Evolutionary conservation across 2,113 vertebrate genomes (phyloP).

Genomic region (Nothocercus nigrocapillus): DNA sequence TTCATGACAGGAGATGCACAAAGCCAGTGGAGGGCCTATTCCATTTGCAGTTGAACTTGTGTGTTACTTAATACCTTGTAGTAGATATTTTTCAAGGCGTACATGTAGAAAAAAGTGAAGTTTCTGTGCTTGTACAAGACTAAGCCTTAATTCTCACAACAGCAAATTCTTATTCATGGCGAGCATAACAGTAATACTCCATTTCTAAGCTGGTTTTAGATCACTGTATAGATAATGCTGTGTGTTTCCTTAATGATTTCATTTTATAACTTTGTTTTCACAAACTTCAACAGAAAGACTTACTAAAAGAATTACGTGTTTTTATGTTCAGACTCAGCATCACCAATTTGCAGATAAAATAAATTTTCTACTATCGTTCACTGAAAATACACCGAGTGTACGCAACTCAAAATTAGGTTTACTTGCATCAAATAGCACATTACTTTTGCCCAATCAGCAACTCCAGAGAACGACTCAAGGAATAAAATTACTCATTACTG

Average conservation of each 20-base stretch:
- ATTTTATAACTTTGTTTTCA: background rate
- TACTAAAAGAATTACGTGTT: background rate
- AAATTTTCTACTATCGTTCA: background rate
- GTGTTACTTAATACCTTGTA: background rate
- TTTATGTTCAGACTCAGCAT: background rate
- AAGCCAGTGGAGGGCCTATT: background rate
- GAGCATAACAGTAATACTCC: background rate
- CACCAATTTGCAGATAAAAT: background rate
- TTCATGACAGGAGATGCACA: background rate
- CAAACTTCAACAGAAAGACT: background rate
- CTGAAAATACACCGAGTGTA: background rate
- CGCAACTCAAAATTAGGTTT: background rate
- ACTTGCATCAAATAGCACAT: background rate
- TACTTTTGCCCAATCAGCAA: background rate
- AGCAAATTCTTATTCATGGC: background rate
- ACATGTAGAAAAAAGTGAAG: background rate
- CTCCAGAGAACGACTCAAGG: background rate
- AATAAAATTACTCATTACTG: background rate
- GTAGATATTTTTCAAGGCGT: background rate
- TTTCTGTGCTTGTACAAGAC: background rate
- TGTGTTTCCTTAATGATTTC: background rate
- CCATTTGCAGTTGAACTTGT: background rate
- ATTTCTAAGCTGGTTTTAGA: background rate
- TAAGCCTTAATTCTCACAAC: background rate
- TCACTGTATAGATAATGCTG: background rate